Base-by-base conservation (phyloP, 2,888 invertebrate genomes). In the Andrena camellia region DNA sequence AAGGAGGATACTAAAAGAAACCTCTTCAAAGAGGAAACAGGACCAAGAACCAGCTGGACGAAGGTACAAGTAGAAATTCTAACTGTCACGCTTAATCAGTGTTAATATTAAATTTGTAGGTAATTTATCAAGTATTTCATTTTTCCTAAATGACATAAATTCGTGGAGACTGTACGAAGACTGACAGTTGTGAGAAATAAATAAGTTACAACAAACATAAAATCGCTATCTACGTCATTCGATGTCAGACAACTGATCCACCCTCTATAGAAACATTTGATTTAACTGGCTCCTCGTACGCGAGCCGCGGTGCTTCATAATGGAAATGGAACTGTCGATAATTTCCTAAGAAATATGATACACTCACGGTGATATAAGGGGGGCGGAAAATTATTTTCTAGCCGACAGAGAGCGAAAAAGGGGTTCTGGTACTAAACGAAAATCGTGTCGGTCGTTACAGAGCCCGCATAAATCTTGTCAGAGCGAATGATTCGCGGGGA, bases 401-500 rank as follows among this genome's bases (percentile, higher is more conserved):
- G 63, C 48, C 62, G 70, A 60, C 64, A 52, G 62, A 62, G 60
- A 63, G 64, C 13, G 42, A 23, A 33, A 42, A 42, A 42, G 42
- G 42, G 29, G n/a, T 66, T 50, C 42, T 57, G 69, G 72, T 77
- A 57, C 74, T 63, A 54, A 68, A 68, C 72, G 74, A 70, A 72
- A 67, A n/a, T 69, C 71, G n/a, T 52, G 66, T 8, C 50, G 52
- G 60, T n/a, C 63, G 71, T 82, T 78, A 71, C 72, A 66, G 60
- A 48, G 70, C 52, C 64, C 57, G 67, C 60, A 84, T 86, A 88
- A 88, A 88, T 88, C 84, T 83, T 80, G 73, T 70, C 77, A 68
- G 72, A 76, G 63, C 83, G 77, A 86, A 81, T 84, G 84, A 83
- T 86, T 73, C 73, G 81, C 64, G 42, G 75, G 52, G 72, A 73